Percentiles rank a stretch among this genome's conserved stretches.
Conservation (phyloP, 2,113 vertebrate species). For the Acinonyx jubatus region DNA sequence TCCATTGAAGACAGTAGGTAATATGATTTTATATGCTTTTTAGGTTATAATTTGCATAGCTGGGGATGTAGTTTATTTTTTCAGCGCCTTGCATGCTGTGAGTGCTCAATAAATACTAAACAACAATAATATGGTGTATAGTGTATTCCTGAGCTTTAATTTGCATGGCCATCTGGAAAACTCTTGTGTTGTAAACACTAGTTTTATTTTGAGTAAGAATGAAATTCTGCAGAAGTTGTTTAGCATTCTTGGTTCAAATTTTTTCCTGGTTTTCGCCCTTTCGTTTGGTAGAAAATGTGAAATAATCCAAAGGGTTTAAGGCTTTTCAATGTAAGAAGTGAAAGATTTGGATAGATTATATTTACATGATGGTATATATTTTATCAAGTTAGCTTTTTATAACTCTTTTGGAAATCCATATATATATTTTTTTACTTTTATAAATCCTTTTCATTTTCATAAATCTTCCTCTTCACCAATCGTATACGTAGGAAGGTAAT, state of each 20-base stretch:
- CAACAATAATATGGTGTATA: constrained; percentile 44
- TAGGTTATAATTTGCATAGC: constrained; percentile 61
- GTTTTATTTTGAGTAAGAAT: constrained; percentile 75
- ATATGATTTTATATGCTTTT: constrained; percentile 60
- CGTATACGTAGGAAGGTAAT: neutral
- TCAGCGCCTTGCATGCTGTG: constrained; percentile 19
- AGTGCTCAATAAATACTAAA: constrained; percentile 70
- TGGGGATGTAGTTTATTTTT: constrained; percentile 48
- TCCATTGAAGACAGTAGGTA: constrained; percentile 34
- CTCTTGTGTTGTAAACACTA: constrained; percentile 63
- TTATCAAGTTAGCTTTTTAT: constrained; percentile 37
- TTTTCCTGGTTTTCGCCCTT: constrained; percentile 54
- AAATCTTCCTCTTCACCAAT: neutral
- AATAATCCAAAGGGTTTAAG: constrained; percentile 34
- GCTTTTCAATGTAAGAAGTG: constrained; percentile 12
- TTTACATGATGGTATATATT: neutral
- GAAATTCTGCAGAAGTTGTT: constrained; percentile 72
- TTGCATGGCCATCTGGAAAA: constrained; percentile 63
- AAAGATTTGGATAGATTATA: constrained; percentile 23
- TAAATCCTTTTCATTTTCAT: neutral
- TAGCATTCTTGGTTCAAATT: constrained; percentile 46
- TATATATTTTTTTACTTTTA: neutral
- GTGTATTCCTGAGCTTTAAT: constrained; percentile 52
- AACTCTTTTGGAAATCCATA: constrained; percentile 15
- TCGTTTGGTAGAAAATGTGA: constrained; percentile 44